A percentile compares a stretch with the other conserved stretches of the same genome.
Conservation (phyloP, 2,888 invertebrate species). For the Chirona hameri region DNA sequence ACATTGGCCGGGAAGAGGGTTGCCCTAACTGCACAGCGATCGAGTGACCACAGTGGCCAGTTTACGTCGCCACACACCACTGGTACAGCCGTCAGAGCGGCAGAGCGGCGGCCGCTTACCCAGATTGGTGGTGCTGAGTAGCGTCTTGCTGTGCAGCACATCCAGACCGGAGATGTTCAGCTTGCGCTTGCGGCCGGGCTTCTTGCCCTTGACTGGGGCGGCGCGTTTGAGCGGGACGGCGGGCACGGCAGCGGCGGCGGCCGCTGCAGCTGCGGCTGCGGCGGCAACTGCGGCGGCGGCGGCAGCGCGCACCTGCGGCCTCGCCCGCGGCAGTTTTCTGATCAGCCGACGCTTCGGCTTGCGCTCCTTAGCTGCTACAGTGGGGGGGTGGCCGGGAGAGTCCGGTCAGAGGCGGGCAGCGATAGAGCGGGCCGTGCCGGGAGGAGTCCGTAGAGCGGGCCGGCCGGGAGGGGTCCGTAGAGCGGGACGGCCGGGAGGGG, state of each 20-base stretch:
- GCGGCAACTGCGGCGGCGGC: conserved; percentile 24
- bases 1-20: too few species aligned
- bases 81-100: not conserved
- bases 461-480: too few species aligned
- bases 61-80: not conserved
- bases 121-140: conserved; percentile 78
- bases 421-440: too few species aligned
- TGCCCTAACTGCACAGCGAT: not conserved
- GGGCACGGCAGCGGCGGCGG: conserved; percentile 25
- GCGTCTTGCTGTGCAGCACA: conserved; percentile 80
- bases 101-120: conserved; percentile 44
- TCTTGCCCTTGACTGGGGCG: conserved; percentile 55
- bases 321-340: conserved; percentile 4
- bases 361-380: conserved; percentile 5
- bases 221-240: not conserved
- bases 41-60: not conserved
- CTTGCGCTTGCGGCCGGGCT: conserved; percentile 50
- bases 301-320: conserved; percentile 2
- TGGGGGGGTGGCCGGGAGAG: too few species aligned
- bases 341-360: conserved; percentile 37
- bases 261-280: not conserved
- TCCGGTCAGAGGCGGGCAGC: too few species aligned
- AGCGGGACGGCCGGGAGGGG: too few species aligned
- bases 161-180: conserved; percentile 78
- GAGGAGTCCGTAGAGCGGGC: too few species aligned